These are phyloP conservation scores for Apocheima hispidaria DNA, from an alignment of 2,888 invertebrate species.

Conservation along the genomic window DNA sequence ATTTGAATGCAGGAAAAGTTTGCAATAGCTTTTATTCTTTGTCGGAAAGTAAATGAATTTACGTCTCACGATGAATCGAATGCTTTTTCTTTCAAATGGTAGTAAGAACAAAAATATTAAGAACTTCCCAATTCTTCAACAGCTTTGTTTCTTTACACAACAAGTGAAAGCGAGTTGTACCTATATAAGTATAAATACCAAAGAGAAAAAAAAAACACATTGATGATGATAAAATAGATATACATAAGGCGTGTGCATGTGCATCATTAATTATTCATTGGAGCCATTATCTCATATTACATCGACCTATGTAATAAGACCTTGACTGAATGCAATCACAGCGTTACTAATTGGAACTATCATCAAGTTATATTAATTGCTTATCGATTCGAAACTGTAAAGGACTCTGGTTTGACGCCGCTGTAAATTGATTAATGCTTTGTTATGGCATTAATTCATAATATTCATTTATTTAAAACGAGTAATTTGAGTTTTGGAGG, in stretches of 20 bases:
- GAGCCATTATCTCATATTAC: slow-evolving; percentile 55
- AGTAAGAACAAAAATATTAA: slow-evolving; percentile 45
- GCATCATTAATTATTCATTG: slow-evolving; percentile 71
- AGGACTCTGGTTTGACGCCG: no score
- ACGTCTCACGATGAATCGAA: slow-evolving; percentile 70
- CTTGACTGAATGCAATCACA: slow-evolving; percentile 37
- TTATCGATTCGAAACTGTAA: slow-evolving; percentile 14
- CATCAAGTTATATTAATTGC: slow-evolving; percentile 26
- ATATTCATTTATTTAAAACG: no score
- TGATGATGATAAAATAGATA: no score
- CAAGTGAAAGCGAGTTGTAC: no score
- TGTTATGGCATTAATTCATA: no score
- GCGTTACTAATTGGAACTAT: neutral
- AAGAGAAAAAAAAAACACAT: no score
- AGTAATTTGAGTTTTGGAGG: no score
- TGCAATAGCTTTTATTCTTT: slow-evolving; percentile 77
- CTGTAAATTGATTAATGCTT: no score
- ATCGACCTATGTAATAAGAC: slow-evolving; percentile 5
- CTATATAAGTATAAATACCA: no score
- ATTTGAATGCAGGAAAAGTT: slow-evolving; percentile 80
- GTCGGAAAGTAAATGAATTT: slow-evolving; percentile 77
- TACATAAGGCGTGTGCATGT: slow-evolving; percentile 60
- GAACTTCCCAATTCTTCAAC: slow-evolving; percentile 41
- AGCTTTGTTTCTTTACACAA: no score
- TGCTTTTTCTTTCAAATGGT: slow-evolving; percentile 54